Percentiles rank a stretch among this genome's conserved stretches.
These are phyloP conservation scores for Geodia barretti DNA, from an alignment of 37 sponge, comb jelly and placozoan genomes.

Conservation along the genomic window DNA sequence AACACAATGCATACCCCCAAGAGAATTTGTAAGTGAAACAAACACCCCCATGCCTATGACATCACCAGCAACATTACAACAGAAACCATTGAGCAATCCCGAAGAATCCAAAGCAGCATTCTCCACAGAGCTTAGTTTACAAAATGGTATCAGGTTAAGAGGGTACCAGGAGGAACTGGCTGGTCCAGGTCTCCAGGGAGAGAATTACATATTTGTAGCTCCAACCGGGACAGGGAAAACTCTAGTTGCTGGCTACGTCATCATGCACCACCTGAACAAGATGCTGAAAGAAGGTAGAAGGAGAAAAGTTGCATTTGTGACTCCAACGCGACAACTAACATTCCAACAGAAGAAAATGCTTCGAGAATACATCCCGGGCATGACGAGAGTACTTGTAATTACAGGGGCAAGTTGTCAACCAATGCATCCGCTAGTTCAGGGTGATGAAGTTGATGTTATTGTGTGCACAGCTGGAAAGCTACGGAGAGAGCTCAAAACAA, in stretches of 20 bases:
- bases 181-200: constrained; percentile 51
- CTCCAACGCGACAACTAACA: constrained; percentile 45
- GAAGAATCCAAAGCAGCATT: too few species aligned
- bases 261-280: constrained; percentile 48
- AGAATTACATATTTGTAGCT: constrained; percentile 59
- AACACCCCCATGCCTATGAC: neutral
- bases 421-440: too few species aligned
- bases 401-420: constrained; percentile 10
- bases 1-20: too few species aligned
- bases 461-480: constrained; percentile 73
- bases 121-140: too few species aligned
- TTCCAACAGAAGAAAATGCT: constrained; percentile 50
- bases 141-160: constrained; percentile 3
- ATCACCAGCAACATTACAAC: neutral
- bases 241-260: constrained; percentile 45
- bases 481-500: constrained; percentile 10
- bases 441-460: constrained; percentile 34
- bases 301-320: constrained; percentile 50
- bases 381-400: constrained; percentile 17
- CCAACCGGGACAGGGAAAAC: constrained; percentile 76
- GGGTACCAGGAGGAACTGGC: constrained; percentile 66
- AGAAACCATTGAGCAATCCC: neutral
- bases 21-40: too few species aligned
- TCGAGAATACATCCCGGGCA: neutral
- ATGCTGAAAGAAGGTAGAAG: constrained; percentile 6